Base-by-base conservation (phyloP, 1,140 invertebrate genomes). In the Meloidogyne exigua region DNA sequence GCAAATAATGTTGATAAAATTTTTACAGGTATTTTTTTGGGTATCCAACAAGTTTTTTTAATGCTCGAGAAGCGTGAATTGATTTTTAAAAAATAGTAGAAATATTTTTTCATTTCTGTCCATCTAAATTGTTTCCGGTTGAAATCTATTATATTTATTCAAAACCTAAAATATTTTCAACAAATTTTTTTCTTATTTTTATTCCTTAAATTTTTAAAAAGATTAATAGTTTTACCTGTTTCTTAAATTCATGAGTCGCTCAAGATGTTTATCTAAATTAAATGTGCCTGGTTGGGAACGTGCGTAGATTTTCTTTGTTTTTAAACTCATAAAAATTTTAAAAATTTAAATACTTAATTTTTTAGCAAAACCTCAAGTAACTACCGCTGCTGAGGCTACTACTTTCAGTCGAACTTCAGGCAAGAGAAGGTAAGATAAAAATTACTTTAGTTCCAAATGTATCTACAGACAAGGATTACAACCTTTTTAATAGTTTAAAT, bases 241-340 rank as follows among this genome's bases (percentile, higher is more conserved):
- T 39, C 10, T 57, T 9, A 7, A n/a, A 49, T 21, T 12, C 0
- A 78, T 78, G 76, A 78, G 74, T 36, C 75, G 76, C 28, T 78
- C 76, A 28, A 66, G 79, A 10, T 80, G 79, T 81, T 81, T 81
- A 64, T 68, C 72, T n/a, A 57, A 68, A 44, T 67, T 81, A 44
- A 57, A 81, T 36, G 80, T 81, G 63, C 80, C 80, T 49, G 69
- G 80, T n/a, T 81, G 80, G 80, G 63, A 82, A 72, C 80, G 80
- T 81, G 36, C 44, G 80, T 82, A n/a, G 36, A 39, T 39, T n/a
- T 63, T 21, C 15, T 12, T 2, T n/a, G n/a, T n/a, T n/a, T n/a
- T n/a, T n/a, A n/a, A n/a, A n/a, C n/a, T n/a, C n/a, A n/a, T n/a
- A n/a, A n/a, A n/a, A n/a, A n/a, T n/a, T n/a, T n/a, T n/a, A n/a